Base-by-base conservation (phyloP, 2,797 vertebrate genomes). In the Catharus ustulatus region DNA sequence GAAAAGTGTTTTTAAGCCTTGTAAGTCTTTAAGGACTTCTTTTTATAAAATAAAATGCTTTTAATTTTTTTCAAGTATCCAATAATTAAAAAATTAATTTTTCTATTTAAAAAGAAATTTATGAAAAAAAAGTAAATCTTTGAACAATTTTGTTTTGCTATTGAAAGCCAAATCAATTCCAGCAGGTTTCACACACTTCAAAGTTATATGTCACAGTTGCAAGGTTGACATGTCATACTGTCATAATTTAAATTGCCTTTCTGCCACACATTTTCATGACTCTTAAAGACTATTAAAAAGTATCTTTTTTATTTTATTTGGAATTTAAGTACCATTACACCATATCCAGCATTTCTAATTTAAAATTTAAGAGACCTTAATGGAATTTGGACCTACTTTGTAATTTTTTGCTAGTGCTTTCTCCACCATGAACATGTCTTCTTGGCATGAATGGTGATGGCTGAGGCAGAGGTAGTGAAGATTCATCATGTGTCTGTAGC, bases 401-500 rank as follows among this genome's bases (percentile, higher is more conserved):
- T 89, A 99, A 98, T 97, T 99, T 99, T 98, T 99, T 99, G 97
- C 98, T 98, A 68, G 98, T 98, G 92, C 97, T 97, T 72, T 99
- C 99, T 74, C 97, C 97, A 21, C 94, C 96, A 19, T 99, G 99
- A 89, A 98, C 94, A 96, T 99, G 98, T 98, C 99, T 98, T 92
- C 99, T 98, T 95, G 98, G 98, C 98, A 99, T 98, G 98, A 98
- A 99, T 29, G 99, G 99, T 77, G 99, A 99, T 79, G 99, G 98
- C 71, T 98, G 98, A 97, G 99, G 99, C 97, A 99, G 98, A 96
- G 99, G 99, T 97, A 99, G 99, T 97, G 99, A 99, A 91, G 99
- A 99, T 94, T 99, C 98, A 96, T 99, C 99, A 32, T 99, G 99
- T 42, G 99, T 99, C 98, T 99, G 99, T 92, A 99, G 98, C 87